Evolutionary conservation across 2,888 invertebrate species (phyloP), one percentile per base, ranked within the genome.

Genomic region (Monoplex corrugatus): DNA sequence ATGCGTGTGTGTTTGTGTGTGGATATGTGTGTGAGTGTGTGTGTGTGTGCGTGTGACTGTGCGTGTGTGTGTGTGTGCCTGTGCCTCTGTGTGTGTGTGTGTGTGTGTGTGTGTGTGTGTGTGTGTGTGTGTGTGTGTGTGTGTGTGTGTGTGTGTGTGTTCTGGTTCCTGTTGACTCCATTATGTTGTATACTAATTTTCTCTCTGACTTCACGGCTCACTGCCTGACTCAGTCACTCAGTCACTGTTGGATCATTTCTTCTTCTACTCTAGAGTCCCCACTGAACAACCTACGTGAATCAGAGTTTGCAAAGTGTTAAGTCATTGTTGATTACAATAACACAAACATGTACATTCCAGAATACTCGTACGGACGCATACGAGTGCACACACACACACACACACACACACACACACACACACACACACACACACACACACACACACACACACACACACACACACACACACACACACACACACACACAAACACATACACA

Each of bases 21-120:
- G 28, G 2, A 13, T 44, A 13, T 32, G 45, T 43, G 16, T 43
- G 44, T 8, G n/a, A 13, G 44, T 83, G 44, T 80, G 19, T 80
- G 35, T 80, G 19, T 40, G 19, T 43, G 19, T 35, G 19, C 13
- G 35, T 19, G 50, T 50, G 8, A 50, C 50, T n/a, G 19, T 19
- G 19, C 50, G 50, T 50, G 50, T 50, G 50, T 75, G 75, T 75
- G 75, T 75, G 75, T 75, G 75, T 75, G 75, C 10, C 16, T 75
- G 75, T 75, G 75, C 35, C 6, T 82, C 43, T 28, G 40, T 82
- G 82, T 44, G n/a, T 32, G 28, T 75, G 72, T 75, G 35, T 28
- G 35, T 75, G 72, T 72, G 72, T 72, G 72, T 72, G n/a, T 19
- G 72, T 72, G 72, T 72, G n/a, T 19, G 72, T 72, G n/a, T 72